Base-by-base conservation (phyloP, 2,888 invertebrate species). In the Dinocampus coccinellae region DNA sequence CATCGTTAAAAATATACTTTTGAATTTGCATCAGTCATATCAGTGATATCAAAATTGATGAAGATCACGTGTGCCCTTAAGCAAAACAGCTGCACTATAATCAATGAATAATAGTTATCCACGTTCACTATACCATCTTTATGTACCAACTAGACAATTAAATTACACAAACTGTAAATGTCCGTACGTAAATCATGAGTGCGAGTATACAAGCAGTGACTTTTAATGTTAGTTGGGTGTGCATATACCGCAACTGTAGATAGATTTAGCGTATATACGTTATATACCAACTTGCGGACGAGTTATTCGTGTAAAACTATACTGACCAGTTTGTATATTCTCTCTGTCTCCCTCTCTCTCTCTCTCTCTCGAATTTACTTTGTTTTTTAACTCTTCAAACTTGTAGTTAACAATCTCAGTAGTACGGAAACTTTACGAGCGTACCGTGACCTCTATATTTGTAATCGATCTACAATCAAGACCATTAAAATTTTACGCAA, bases 111-210 rank as follows among this genome's bases (percentile, higher is more conserved):
- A n/a, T 39, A 34, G 68, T 62, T 39, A 68, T 29, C 62, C 58
- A 58, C 69, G 47, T 60, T 73, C 58, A 65, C 65, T 9, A 16
- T 34, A 65, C 58, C 77, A 79, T 80, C 79, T 80, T 79, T 78
- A 77, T 76, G 76, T 78, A 72, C 77, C 78, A 80, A 79, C 79
- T 79, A 76, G 74, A 81, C 82, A 82, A 83, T 83, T 81, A 82
- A 82, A 82, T 83, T 81, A 81, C 79, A 79, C 78, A 77, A 80
- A 82, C 76, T 77, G 75, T 81, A 80, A 82, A 81, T 72, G 81
- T 78, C 77, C 61, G 69, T 63, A 67, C 75, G 76, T 82, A 81
- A 82, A 81, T 82, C 82, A 79, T 69, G 61, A 52, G 65, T 57
- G 69, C 58, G 63, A 69, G 73, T 39, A 47, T 16, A 60, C 66